Evolutionary conservation across 2,797 vertebrate genomes (phyloP).

Genomic region (Pipistrellus pygmaeus): DNA sequence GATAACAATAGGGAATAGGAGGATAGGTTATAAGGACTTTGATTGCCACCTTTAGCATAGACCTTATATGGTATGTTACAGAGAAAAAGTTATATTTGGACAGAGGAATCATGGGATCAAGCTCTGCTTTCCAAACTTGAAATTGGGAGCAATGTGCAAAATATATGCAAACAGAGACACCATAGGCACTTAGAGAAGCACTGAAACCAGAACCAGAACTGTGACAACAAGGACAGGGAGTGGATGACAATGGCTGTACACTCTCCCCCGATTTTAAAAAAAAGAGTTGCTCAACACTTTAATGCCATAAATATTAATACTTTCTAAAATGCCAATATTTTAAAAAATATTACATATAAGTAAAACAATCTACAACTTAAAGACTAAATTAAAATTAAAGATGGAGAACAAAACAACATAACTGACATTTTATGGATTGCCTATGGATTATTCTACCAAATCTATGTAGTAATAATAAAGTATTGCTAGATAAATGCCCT

Average conservation of each 20-base stretch:
- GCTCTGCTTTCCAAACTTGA: neutral
- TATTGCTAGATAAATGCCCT: constrained; percentile 7
- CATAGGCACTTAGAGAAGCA: neutral
- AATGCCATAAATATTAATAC: neutral
- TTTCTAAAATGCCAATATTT: constrained; percentile 44
- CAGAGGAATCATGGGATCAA: neutral
- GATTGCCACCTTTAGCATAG: neutral
- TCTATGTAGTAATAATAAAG: neutral
- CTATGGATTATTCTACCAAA: constrained; percentile 33
- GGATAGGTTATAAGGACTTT: neutral
- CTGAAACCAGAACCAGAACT: neutral
- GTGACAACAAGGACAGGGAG: neutral
- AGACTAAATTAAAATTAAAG: constrained; percentile 27
- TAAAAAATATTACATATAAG: neutral
- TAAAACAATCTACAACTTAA: constrained; percentile 50
- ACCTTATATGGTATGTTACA: neutral
- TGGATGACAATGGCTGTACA: neutral
- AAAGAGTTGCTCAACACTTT: neutral
- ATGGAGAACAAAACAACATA: neutral
- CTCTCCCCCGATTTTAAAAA: neutral
- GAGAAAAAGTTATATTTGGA: neutral
- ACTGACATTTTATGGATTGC: constrained; percentile 23
- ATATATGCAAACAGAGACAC: neutral
- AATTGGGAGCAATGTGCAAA: neutral
- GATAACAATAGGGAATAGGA: neutral